Percentiles rank a stretch among this genome's conserved stretches.
Conservation (phyloP, 2,888 invertebrate genomes). For the Perizoma flavofasciatum region DNA sequence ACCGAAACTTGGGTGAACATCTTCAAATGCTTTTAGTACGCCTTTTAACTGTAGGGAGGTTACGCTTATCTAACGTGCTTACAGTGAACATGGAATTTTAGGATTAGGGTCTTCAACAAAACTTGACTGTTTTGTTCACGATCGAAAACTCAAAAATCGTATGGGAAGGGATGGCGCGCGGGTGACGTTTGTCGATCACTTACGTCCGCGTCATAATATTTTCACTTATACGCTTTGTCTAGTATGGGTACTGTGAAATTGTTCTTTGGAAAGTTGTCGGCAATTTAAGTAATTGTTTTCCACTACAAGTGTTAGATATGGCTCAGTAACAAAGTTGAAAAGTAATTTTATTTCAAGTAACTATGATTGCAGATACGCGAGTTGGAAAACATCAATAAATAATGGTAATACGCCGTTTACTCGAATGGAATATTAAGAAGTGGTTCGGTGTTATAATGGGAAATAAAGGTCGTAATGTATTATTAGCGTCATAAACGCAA, state of each 20-base stretch:
- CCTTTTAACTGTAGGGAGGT: constrained; percentile 56
- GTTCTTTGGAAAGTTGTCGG: constrained; percentile 36
- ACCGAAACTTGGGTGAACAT: constrained; percentile 45
- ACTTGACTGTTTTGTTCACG: no score
- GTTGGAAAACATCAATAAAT: constrained; percentile 13
- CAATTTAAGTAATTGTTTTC: constrained; percentile 46
- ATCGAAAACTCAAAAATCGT: no score
- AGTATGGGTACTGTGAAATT: constrained; percentile 16
- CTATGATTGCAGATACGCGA: constrained; percentile 7
- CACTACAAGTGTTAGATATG: constrained; percentile 39
- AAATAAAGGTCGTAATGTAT: constrained; percentile 44
- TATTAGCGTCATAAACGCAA: constrained; percentile 47
- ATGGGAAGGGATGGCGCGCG: no score
- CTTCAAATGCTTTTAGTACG: constrained; percentile 55
- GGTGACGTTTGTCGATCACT: no score
- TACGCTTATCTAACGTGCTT: constrained; percentile 53
- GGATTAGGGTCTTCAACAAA: constrained; percentile 34
- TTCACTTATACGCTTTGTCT: neutral
- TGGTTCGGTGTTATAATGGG: constrained; percentile 41
- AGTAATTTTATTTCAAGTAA: no score
- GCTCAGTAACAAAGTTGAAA: constrained; percentile 23
- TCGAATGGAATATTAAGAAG: constrained; percentile 43
- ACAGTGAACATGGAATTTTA: constrained; percentile 55
- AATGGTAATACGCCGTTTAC: constrained; percentile 33
- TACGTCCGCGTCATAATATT: no score